Conservation (phyloP, 2,888 invertebrate genomes). For the Brenthis hecate region DNA sequence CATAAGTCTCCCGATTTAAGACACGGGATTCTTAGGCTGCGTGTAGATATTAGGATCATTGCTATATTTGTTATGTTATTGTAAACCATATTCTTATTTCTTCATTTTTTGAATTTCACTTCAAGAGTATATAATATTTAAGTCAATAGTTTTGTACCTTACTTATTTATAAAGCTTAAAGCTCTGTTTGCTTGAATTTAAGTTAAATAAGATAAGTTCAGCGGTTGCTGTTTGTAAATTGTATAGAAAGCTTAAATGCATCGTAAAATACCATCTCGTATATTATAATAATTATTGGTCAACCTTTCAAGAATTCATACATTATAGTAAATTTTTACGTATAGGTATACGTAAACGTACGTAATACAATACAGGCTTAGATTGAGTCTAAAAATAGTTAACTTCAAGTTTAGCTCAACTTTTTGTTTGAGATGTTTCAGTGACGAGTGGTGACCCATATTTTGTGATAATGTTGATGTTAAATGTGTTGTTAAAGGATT, state of each 20-base stretch:
- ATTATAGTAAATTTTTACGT: not conserved
- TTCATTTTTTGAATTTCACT: no score
- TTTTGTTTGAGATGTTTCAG: not conserved
- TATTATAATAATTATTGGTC: not conserved
- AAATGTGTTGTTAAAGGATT: not conserved
- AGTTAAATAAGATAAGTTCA: not conserved
- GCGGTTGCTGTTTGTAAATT: constrained; percentile 8
- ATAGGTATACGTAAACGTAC: no score
- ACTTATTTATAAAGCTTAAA: no score
- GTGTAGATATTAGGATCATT: constrained; percentile 2
- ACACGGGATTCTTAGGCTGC: constrained; percentile 13
- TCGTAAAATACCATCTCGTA: not conserved
- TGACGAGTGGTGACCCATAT: not conserved
- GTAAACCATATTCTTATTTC: no score
- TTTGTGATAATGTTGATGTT: not conserved
- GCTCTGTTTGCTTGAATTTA: not conserved
- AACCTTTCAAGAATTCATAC: not conserved
- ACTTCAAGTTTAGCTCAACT: not conserved
- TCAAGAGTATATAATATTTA: no score
- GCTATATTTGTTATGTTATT: not conserved
- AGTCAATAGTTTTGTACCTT: no score
- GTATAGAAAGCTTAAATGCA: not conserved
- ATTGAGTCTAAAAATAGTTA: not conserved
- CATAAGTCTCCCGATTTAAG: constrained; percentile 21
- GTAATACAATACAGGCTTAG: not conserved